Evolutionary conservation across 1,140 invertebrate species (phyloP).

Genomic region (Drosophila asahinai): DNA sequence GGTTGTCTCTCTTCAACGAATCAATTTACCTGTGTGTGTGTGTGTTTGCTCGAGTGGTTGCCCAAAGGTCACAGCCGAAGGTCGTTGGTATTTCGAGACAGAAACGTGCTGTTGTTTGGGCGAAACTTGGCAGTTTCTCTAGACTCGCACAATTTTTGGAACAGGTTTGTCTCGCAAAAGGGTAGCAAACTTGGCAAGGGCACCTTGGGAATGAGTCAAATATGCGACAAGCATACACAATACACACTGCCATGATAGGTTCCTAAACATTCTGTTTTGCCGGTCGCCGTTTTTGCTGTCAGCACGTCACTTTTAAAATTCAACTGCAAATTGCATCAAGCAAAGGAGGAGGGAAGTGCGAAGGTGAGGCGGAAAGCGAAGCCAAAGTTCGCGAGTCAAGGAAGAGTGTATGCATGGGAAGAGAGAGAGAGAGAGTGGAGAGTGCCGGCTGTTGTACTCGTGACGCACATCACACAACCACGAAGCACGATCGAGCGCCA

Average conservation of each 20-base stretch:
- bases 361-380: neutral
- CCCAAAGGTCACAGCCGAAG: slow-evolving; percentile 58
- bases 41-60: slow-evolving; percentile 15
- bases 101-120: slow-evolving; percentile 41
- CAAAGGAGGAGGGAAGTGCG: neutral
- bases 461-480: slow-evolving; percentile 27
- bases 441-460: slow-evolving; percentile 24
- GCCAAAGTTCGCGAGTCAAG: slow-evolving; percentile 15
- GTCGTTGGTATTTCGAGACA: slow-evolving; percentile 57
- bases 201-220: slow-evolving; percentile 65
- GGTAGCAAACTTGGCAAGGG: slow-evolving; percentile 57
- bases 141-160: slow-evolving; percentile 59
- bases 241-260: slow-evolving; percentile 23
- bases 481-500: slow-evolving; percentile 8
- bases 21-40: neutral
- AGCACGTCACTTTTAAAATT: slow-evolving; percentile 53
- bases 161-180: slow-evolving; percentile 59
- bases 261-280: slow-evolving; percentile 67
- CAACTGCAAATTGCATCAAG: slow-evolving; percentile 64
- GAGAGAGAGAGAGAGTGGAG: neutral
- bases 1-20: neutral
- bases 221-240: slow-evolving; percentile 28
- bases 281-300: slow-evolving; percentile 37
- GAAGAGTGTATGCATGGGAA: slow-evolving; percentile 7
- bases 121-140: slow-evolving; percentile 27